Evolutionary conservation across 2,113 vertebrate species (phyloP).

Genomic region (Perca flavescens): DNA sequence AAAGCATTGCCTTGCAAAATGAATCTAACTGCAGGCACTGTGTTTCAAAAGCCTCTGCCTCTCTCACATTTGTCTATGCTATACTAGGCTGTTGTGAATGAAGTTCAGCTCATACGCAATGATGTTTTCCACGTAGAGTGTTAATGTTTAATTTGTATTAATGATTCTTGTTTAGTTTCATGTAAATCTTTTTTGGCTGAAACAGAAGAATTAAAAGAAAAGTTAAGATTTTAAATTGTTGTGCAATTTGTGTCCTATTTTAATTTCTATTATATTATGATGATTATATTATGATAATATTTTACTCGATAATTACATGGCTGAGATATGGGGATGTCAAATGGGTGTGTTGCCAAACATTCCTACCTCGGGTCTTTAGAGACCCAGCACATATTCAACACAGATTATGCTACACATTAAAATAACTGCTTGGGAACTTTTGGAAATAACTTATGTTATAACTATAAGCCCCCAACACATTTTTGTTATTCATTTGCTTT

Average conservation of each 20-base stretch:
- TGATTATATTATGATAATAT: neutral
- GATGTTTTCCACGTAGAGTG: neutral
- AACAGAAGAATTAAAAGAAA: neutral
- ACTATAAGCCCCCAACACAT: neutral
- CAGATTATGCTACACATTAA: neutral
- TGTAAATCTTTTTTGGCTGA: neutral
- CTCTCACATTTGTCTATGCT: conserved; percentile 44
- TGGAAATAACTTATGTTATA: neutral
- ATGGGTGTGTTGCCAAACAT: neutral
- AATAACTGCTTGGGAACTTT: neutral
- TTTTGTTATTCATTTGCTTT: no score
- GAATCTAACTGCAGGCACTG: conserved; percentile 50
- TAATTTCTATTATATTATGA: neutral
- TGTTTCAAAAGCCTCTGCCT: conserved; percentile 47
- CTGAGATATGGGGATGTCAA: neutral
- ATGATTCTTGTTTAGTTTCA: neutral
- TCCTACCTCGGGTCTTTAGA: neutral
- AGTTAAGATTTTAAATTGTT: neutral
- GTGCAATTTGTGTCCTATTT: neutral
- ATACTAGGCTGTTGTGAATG: conserved; percentile 1
- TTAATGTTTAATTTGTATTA: neutral
- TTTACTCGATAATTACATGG: neutral
- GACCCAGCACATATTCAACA: neutral
- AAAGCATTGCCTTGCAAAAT: conserved; percentile 84
- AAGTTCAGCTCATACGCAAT: neutral